These are phyloP conservation scores for Auanema freiburgensis DNA, from an alignment of 2,888 invertebrate genomes.

Conservation along the genomic window DNA sequence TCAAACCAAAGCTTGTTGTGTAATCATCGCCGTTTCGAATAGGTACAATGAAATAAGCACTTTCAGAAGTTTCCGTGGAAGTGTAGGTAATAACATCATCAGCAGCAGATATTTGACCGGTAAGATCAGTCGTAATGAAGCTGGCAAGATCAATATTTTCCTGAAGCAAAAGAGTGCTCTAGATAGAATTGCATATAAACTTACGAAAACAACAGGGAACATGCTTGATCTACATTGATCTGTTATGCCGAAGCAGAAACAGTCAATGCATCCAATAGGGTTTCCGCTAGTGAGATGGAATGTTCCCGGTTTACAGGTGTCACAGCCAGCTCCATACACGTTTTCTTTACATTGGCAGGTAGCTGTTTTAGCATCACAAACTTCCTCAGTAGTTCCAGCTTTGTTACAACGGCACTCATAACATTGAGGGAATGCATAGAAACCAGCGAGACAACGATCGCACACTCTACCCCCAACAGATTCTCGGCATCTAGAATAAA, in stretches of 20 bases:
- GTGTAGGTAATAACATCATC: conserved; percentile 46
- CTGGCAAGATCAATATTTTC: conserved; percentile 39
- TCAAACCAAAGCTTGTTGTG: conserved; percentile 67
- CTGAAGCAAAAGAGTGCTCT: conserved; percentile 22
- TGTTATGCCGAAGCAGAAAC: conserved; percentile 95
- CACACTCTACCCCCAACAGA: conserved; percentile 87
- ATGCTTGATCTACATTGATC: conserved; percentile 81
- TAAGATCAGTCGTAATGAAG: conserved; percentile 44
- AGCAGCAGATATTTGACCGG: conserved; percentile 46
- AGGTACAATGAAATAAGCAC: conserved; percentile 79
- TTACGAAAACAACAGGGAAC: conserved; percentile 51
- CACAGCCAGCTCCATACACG: conserved; percentile 79
- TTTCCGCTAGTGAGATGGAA: conserved; percentile 84
- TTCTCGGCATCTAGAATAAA: conserved; percentile 72
- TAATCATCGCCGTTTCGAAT: conserved; percentile 78
- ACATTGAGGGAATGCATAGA: conserved; percentile 82
- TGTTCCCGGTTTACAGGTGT: conserved; percentile 83
- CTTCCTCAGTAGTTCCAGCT: conserved; percentile 75
- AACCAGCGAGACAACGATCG: conserved; percentile 82
- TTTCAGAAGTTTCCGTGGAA: conserved; percentile 36
- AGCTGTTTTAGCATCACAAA: conserved; percentile 80
- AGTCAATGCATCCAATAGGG: conserved; percentile 88
- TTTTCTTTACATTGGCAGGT: conserved; percentile 80
- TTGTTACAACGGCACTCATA: conserved; percentile 71
- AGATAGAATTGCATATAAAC: conserved; percentile 8